A percentile compares a stretch with the other conserved stretches of the same genome.
phyloP scores from a whole-genome alignment of 2,113 vertebrate genomes.

The Barbus barbus region DNA sequence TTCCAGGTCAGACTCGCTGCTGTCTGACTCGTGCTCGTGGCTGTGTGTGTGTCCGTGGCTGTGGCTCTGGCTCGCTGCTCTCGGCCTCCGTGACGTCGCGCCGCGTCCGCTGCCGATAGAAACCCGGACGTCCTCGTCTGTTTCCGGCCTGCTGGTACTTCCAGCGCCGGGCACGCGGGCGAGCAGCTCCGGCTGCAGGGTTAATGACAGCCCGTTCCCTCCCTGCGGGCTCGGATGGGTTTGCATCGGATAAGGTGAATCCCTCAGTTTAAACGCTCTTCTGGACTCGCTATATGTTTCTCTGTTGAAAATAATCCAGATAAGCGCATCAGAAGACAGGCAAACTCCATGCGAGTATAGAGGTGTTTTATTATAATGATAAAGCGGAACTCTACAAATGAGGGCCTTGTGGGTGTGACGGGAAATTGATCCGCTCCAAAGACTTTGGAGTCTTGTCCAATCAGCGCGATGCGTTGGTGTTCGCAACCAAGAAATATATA shows the following conservation, averaged over 20 bases:
- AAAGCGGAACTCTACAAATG: too few species aligned
- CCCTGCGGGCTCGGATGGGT: constrained; percentile 67
- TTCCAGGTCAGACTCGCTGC: constrained; percentile 70
- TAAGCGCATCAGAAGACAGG: not conserved
- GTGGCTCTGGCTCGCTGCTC: constrained; percentile 71
- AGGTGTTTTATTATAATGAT: not conserved
- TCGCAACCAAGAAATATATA: too few species aligned
- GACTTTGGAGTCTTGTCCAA: too few species aligned
- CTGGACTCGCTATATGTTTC: constrained; percentile 68
- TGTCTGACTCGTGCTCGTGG: constrained; percentile 70
- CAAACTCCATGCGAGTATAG: not conserved
- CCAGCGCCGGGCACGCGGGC: constrained; percentile 62
- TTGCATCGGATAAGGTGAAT: constrained; percentile 81
- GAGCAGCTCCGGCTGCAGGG: constrained; percentile 70
- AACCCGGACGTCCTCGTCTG: constrained; percentile 75
- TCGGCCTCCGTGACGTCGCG: constrained; percentile 67
- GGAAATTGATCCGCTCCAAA: too few species aligned
- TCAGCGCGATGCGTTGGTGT: too few species aligned
- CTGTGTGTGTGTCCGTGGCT: constrained; percentile 67
- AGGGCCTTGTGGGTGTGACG: too few species aligned
- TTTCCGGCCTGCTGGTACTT: constrained; percentile 61
- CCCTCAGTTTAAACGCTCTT: constrained; percentile 67
- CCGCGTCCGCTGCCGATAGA: constrained; percentile 72
- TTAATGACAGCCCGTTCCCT: constrained; percentile 68
- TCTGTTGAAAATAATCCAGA: constrained; percentile 59